A percentile compares a stretch with the other conserved stretches of the same genome.
Evolutionary conservation across 2,888 invertebrate genomes (phyloP).

Genomic region (Petrolisthes cinctipes): DNA sequence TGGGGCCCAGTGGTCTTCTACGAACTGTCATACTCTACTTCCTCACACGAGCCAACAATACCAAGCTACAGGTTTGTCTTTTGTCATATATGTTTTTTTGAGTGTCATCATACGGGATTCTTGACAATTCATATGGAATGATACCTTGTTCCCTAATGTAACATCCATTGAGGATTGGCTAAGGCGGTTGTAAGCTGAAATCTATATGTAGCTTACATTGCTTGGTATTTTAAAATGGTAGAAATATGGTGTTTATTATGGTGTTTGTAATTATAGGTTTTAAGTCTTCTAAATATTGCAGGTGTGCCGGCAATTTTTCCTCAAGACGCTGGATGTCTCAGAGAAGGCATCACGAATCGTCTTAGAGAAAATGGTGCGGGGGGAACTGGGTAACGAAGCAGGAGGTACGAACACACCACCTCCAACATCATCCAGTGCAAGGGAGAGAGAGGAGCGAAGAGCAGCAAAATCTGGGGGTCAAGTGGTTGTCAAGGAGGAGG

Average conservation of each 20-base stretch:
- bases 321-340: conserved; percentile 63
- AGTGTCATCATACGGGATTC: background rate
- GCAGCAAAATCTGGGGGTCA: background rate
- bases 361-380: conserved; percentile 61
- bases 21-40: conserved; percentile 64
- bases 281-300: background rate
- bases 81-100: background rate
- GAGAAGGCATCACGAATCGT: conserved; percentile 65
- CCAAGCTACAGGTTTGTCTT: conserved; percentile 56
- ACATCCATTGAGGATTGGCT: too few relatives aligned
- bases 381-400: conserved; percentile 56
- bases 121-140: background rate
- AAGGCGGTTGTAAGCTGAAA: too few relatives aligned
- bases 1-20: conserved; percentile 61
- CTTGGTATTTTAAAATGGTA: too few relatives aligned
- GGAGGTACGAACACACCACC: conserved; percentile 30
- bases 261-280: too few relatives aligned
- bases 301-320: conserved; percentile 65
- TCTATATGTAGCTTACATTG: too few relatives aligned
- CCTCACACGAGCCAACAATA: conserved; percentile 53
- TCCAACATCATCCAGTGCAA: conserved; percentile 16
- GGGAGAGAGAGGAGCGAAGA: conserved; percentile 8
- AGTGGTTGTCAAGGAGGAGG: conserved; percentile 22
- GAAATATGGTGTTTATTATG: too few relatives aligned
- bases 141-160: too few relatives aligned